Percentiles rank a stretch among this genome's conserved stretches.
Evolutionary conservation across 2,888 invertebrate species (phyloP).

Genomic region (Rhogogaster chlorosoma): DNA sequence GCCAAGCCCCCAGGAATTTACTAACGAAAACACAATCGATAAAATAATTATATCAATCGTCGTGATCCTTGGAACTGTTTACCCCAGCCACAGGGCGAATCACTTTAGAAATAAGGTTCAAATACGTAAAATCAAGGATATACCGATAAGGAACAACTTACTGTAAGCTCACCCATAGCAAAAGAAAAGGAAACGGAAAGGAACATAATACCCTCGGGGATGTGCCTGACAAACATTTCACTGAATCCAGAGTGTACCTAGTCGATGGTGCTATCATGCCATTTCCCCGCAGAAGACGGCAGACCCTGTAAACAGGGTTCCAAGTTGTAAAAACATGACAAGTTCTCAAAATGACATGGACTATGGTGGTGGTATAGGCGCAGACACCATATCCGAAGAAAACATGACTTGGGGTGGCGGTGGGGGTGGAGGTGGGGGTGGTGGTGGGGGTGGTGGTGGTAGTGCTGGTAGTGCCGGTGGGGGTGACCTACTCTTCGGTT

Average conservation of each 20-base stretch:
- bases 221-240: conserved; percentile 1
- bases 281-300: conserved; percentile 33
- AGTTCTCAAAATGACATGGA: conserved; percentile 71
- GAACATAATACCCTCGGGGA: background rate
- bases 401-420: conserved; percentile 72
- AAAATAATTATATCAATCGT: conserved; percentile 9
- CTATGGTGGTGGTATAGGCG: conserved; percentile 70
- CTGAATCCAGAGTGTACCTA: background rate
- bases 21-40: background rate
- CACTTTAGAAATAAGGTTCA: background rate
- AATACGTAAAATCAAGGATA: background rate
- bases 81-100: background rate
- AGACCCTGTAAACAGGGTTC: conserved; percentile 20
- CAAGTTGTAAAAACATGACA: conserved; percentile 66
- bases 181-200: background rate
- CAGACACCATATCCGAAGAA: conserved; percentile 72
- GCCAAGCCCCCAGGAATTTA: conserved; percentile 1
- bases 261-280: conserved; percentile 9
- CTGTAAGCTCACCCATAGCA: background rate
- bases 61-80: background rate
- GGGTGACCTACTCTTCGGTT: conserved; percentile 67
- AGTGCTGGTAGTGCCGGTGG: conserved; percentile 52
- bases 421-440: conserved; percentile 61
- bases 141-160: background rate
- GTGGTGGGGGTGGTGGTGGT: conserved; percentile 58